Evolutionary conservation across 2,113 vertebrate species (phyloP), one percentile per base, ranked within the genome.

Genomic region (Protomyctophum bolini): DNA sequence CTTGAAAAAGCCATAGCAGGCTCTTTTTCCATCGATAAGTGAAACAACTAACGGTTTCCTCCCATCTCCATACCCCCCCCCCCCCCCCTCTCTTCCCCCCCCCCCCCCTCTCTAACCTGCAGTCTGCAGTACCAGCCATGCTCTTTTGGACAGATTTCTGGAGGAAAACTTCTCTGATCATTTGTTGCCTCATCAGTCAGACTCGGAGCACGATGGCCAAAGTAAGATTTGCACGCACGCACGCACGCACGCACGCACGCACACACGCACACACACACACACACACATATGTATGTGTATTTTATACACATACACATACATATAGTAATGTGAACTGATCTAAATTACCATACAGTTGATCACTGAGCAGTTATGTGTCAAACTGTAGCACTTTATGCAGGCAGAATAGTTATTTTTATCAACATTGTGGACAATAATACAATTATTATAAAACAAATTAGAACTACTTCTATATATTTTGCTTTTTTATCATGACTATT

Each of bases 91-190:
- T 58, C 8, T 62, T 11, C 59, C 10, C 72, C 5, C 51, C 10
- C 82, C 33, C 75, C 52, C 69, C 10, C 75, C 15, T 72, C 15
- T 80, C 46, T 58, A n/a, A 33, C 81, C 46, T 47, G 70, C 70
- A 94, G 92, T 90, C 4, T 81, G 71, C 87, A 83, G 79, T 49
- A 72, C 78, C 80, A 86, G 86, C 59, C 33, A 77, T 2, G 72
- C 77, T 15, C 59, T 93, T 14, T 68, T 90, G 80, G 85, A 89
- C 70, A 70, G 69, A 69, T 75, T 81, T 56, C 77, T 77, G 14
- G 87, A 92, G 33, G 76, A 89, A 29, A 75, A 61, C 68, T 10
- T 76, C 54, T 67, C 88, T 48, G 68, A 79, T 14, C 73, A 73
- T 6, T 49, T 80, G 63, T 75, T 86, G 63, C 14, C 74, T 73